Evolutionary conservation across 2,888 invertebrate species (phyloP).

Genomic region (Calameuta pallipes): DNA sequence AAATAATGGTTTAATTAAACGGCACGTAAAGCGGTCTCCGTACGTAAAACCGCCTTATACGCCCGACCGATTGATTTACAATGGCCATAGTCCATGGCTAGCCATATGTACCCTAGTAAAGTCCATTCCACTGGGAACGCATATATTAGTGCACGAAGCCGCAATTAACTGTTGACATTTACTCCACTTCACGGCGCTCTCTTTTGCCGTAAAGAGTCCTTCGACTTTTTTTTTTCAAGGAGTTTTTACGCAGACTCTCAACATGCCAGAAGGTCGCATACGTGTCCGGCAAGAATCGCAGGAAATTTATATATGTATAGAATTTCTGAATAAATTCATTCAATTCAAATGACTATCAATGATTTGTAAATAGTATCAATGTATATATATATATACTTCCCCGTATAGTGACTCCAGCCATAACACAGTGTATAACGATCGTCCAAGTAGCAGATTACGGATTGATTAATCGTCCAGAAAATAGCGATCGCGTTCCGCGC

Average conservation of each 20-base stretch:
- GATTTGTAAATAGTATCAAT: too few species aligned
- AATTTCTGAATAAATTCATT: too few species aligned
- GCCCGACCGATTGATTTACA: slow-evolving; percentile 44
- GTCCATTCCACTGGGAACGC: slow-evolving; percentile 42
- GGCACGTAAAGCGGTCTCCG: slow-evolving; percentile 36
- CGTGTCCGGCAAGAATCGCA: background rate
- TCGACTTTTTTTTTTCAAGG: slow-evolving; percentile 19
- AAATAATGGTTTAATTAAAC: slow-evolving; percentile 55
- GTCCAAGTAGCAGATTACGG: background rate
- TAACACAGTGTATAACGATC: background rate
- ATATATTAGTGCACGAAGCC: slow-evolving; percentile 38
- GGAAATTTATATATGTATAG: too few species aligned
- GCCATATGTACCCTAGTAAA: slow-evolving; percentile 7
- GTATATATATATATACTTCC: too few species aligned
- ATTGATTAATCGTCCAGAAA: background rate
- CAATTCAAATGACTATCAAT: too few species aligned
- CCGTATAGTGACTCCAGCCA: background rate
- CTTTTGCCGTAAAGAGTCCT: slow-evolving; percentile 28
- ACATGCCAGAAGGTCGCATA: background rate
- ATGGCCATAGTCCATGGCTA: slow-evolving; percentile 24
- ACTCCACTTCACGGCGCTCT: slow-evolving; percentile 25
- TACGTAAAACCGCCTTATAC: slow-evolving; percentile 28
- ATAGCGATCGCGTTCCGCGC: background rate
- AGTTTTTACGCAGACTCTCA: background rate
- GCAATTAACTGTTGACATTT: slow-evolving; percentile 53